Base-by-base conservation (phyloP, 2,797 vertebrate genomes). In the Takifugu ocellatus region DNA sequence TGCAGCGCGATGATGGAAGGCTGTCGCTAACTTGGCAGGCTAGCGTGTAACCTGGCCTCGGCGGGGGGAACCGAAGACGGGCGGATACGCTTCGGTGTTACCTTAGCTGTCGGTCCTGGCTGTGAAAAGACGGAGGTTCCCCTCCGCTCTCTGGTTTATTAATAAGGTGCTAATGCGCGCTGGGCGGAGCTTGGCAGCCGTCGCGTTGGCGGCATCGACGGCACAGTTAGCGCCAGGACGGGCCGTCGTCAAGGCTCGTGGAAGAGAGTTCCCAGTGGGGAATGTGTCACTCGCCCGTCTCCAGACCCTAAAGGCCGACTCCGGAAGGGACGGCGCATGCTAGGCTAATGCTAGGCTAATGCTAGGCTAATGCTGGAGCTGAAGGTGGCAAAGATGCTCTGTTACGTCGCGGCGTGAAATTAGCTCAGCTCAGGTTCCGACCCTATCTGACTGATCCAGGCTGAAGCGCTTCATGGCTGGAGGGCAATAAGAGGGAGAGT, bases 91-190 rank as follows among this genome's bases (percentile, higher is more conserved):
- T 54, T 33, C 15, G 25, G 49, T 42, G 63, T 68, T 63, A 50
- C 42, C 1, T 17, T 24, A 46, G 21, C 65, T 29, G 29, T 61
- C 33, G 0, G 43, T 42, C 10, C 36, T 39, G 36, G 36, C 36
- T 39, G 36, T 39, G 36, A 39, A 15, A 53, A 66, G 63, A 39
- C 36, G 51, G 75, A 77, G 45, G 70, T 85, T 72, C 78, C 77
- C 75, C 68, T 56, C 31, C 55, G 16, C 63, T 52, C 29, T 46
- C 29, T 46, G 45, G 51, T 70, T 74, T 83, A 89, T 85, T 83
- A 79, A 87, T 78, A 81, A 67, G 53, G 53, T 61, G 59, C 62
- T 54, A 42, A 53, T 31, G 64, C 44, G 6, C 45, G 64, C 65
- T 31, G 14, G 51, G 62, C 27, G 48, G 29, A 56, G 53, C 36